Base-by-base conservation (phyloP, 1,140 invertebrate species). In the Camponotus floridanus region DNA sequence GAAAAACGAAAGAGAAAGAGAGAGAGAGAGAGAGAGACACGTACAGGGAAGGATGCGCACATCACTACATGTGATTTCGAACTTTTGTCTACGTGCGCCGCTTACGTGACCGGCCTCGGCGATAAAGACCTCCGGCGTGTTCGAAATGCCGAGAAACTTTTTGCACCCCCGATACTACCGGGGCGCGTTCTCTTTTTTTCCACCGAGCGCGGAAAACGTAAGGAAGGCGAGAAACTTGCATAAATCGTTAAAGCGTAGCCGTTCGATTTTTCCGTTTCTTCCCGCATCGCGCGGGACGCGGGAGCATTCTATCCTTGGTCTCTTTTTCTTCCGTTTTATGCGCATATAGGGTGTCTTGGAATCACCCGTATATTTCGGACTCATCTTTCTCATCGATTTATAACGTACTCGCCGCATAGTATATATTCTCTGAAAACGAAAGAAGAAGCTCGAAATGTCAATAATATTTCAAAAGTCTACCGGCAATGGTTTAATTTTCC, bases 31-130 rank as follows among this genome's bases (percentile, higher is more conserved):
- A 11, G 33, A 36, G 31, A 59, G 33, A 48, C 65, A 83, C 68
- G 55, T 73, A 74, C 45, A 26, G 26, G n/a, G 51, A 68, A 59
- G 68, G 68, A 83, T 83, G 79, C 59, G 81, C 76, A 73, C 84
- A 80, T 81, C 76, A 39, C 76, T 81, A 64, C 78, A 86, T 81
- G 85, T 81, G 85, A 86, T 86, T 86, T 86, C 74, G 76, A 86
- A 86, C 85, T 86, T 81, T 80, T 86, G 76, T 81, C 76, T 86
- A 86, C 85, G 74, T 78, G 76, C 76, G 65, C 78, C 55, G 85
- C 67, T 68, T 78, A 86, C 85, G 85, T 86, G 85, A 86, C 85
- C 42, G 64, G 76, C 64, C 48, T 86, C 78, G 64, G 70, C 86
- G 76, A 87, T 87, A 73, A 85, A 87, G 80, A 76, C 80, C 74